Evolutionary conservation across 2,113 vertebrate species (phyloP), one percentile per base, ranked within the genome.

Genomic region (Rissa tridactyla): DNA sequence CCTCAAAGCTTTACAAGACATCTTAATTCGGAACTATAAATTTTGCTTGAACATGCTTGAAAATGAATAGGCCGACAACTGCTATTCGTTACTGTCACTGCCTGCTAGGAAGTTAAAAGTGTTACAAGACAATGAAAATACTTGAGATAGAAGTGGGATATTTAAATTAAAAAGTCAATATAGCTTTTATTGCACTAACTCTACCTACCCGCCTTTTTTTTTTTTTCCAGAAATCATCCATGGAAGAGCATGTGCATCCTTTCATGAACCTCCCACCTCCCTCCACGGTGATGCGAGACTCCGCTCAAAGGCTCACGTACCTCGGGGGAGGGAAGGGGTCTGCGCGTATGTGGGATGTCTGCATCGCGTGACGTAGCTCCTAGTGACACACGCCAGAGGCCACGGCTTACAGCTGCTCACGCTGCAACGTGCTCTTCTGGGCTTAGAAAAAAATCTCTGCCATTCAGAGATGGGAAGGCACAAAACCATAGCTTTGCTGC

Each of bases 341-440:
- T 13, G 49, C 38, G 19, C 0, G 0, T 18, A 68, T 1, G 0
- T 1, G 40, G 58, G 40, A 72, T 6, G 17, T 9, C 34, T 66
- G 71, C 57, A 70, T 18, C 0, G 4, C 6, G 3, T 71, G 84
- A 82, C 7, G 1, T 32, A 62, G 30, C 72, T 60, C 47, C 42
- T 66, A 55, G 25, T 46, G 61, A 87, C 80, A 92, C 36, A 29
- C 1, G 23, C 44, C 64, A 79, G 77, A 78, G 84, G 81, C 47
- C 44, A 44, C 0, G 0, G 77, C 44, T 61, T 76, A 64, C 70
- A 91, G 73, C 88, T 92, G 86, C 81, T 89, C 87, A 87, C 0
- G 0, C 65, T 69, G 61, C 42, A 82, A 78, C 82, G 61, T 6
- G 34, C 44, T 87, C 61, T 69, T 87, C 65, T 85, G 57, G 70